Evolutionary conservation across 2,113 vertebrate genomes (phyloP), one percentile per base, ranked within the genome.

Genomic region (Mirounga angustirostris): DNA sequence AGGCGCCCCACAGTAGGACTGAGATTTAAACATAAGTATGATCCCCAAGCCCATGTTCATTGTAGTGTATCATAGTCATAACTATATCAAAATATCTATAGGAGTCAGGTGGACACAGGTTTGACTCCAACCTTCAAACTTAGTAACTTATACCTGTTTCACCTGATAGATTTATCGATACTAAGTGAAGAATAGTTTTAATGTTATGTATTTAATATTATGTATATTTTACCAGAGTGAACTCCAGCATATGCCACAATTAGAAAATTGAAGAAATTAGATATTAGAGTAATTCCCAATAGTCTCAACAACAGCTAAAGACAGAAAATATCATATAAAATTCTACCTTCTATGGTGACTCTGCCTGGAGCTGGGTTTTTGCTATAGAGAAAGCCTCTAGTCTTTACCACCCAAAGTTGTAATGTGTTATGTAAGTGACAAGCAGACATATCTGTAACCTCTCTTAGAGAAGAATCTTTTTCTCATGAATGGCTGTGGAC

Each of bases 401-500:
- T 87, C 93, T 67, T 33, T 91, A 26, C 24, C 56, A 92, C 65
- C 5, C 69, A 94, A 16, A 67, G 30, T 76, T 65, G 33, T 80
- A 88, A 52, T n/a, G 15, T 85, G 43, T 21, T 93, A 8, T 94
- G 30, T 50, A 83, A 63, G 30, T 91, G 78, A 58, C 54, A 30
- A 43, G 40, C 9, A 90, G 80, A 54, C 40, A 30, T 65, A n/a
- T 46, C 7, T 46, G 21, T 92, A 73, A 73, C 46, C 80, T 85
- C 46, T 50, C 7, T 28, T 30, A 61, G 82, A 63, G 8, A 65
- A 82, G 8, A 65, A 79, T 79, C 22, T 91, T 78, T 88, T 90
- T 94, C 89, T 33, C 69, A 74, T 63, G n/a, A 96, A 90, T 97
- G 83, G 43, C 54, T 91, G 24, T 63, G 43, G 71, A 81, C 65